Conservation (phyloP, 2,113 vertebrate genomes). For the Caranx melampygus region DNA sequence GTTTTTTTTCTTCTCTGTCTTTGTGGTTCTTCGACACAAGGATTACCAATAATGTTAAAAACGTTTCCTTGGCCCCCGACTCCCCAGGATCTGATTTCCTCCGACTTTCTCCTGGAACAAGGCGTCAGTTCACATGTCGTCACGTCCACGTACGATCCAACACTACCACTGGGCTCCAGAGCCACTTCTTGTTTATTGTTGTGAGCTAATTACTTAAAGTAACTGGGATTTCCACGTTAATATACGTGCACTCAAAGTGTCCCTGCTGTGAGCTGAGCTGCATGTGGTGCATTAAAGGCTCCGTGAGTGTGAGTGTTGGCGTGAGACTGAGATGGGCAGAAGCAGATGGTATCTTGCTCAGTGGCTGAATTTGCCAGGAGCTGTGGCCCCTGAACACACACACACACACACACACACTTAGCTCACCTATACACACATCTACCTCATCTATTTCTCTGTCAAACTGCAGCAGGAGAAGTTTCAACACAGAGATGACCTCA, state of each 20-base stretch:
- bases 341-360: constrained; percentile 80
- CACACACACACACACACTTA: constrained; percentile 1
- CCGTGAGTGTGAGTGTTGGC: constrained; percentile 32
- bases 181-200: neutral
- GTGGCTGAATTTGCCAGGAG: constrained; percentile 60
- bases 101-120: constrained; percentile 18
- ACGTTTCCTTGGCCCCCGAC: constrained; percentile 9
- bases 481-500: too few species aligned
- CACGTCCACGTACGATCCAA: constrained; percentile 21
- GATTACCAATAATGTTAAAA: constrained; percentile 30
- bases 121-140: constrained; percentile 22
- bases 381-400: constrained; percentile 23
- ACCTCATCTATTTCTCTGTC: constrained; percentile 34
- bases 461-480: neutral
- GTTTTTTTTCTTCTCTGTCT: neutral
- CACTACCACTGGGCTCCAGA: neutral
- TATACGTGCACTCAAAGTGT: constrained; percentile 33
- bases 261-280: constrained; percentile 22
- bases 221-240: constrained; percentile 23
- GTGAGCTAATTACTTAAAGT: constrained; percentile 43
- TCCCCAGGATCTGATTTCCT: constrained; percentile 25
- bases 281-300: constrained; percentile 21
- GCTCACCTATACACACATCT: constrained; percentile 21
- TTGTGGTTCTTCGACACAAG: constrained; percentile 1
- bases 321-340: constrained; percentile 70